These are phyloP conservation scores for Drosophila persimilis DNA, from an alignment of 1,140 invertebrate genomes.

Conservation along the genomic window DNA sequence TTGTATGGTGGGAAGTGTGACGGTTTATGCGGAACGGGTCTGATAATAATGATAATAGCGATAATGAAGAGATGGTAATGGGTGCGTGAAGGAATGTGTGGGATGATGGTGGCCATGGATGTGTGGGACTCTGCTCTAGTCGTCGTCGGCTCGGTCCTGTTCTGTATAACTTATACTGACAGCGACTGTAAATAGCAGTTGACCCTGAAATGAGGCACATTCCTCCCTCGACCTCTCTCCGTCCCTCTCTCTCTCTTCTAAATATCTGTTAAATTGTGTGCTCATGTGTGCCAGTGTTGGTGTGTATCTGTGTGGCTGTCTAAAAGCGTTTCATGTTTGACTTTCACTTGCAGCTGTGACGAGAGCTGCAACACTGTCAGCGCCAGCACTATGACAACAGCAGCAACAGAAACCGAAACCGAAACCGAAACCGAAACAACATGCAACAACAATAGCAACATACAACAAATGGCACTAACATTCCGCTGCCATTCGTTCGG, in stretches of 20 bases:
- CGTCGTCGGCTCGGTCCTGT: conserved; percentile 15
- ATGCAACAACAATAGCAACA: conserved; percentile 22
- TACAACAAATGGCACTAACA: conserved; percentile 2
- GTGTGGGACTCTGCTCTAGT: conserved; percentile 21
- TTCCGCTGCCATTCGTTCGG: conserved; percentile 35
- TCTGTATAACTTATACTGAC: conserved; percentile 39
- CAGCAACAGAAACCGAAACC: conserved; percentile 18
- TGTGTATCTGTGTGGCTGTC: conserved; percentile 30
- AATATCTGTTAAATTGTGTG: conserved; percentile 57
- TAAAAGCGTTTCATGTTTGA: conserved; percentile 67
- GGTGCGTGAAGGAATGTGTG: conserved; percentile 58
- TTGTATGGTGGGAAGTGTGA: conserved; percentile 49
- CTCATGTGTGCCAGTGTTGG: conserved; percentile 34
- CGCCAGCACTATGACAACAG: conserved; percentile 50
- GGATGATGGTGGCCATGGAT: conserved; percentile 45
- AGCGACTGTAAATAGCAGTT: conserved; percentile 65
- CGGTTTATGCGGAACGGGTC: conserved; percentile 23
- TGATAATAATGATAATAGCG: conserved; percentile 15
- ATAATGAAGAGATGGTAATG: conserved; percentile 23
- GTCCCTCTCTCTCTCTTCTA: conserved; percentile 5
- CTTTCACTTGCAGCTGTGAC: conserved; percentile 78
- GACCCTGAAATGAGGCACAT: conserved; percentile 67
- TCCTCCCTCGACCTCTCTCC: conserved; percentile 23
- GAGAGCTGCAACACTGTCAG: conserved; percentile 58
- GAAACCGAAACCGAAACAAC: conserved; percentile 13